Evolutionary conservation across 1,140 invertebrate genomes (phyloP), one percentile per base, ranked within the genome.

Genomic region (Orussus abietinus): DNA sequence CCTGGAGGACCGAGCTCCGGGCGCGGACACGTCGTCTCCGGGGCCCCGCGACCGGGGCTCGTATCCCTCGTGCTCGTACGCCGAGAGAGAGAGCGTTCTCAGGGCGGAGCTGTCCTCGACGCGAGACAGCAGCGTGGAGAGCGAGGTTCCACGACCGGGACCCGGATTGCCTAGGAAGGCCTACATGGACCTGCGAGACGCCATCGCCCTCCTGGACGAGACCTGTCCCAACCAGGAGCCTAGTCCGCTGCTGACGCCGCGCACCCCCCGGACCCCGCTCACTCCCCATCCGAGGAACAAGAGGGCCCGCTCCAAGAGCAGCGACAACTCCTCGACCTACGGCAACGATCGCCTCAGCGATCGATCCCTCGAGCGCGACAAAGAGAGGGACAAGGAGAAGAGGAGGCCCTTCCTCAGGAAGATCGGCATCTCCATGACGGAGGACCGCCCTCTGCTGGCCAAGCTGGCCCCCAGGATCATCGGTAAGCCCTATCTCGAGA

Each of bases 361-460:
- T 3, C 53, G 49, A n/a, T 63, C 59, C 0, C 35, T 54, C 5
- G 61, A 69, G 3, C 49, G 38, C 3, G n/a, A 26, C 1, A 55
- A 50, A 6, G 5, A 39, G 0, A 54, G 59, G n/a, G 59, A 62
- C 0, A 65, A 62, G 26, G 59, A 57, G n/a, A 62, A 62, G 17
- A 65, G 58, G 10, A 47, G 68, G 5, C 68, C 69, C 0, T 74
- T 74, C 25, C 40, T 74, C 4, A 59, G 60, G 28, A 74, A 72
- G 44, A 70, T 74, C 29, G 67, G 69, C 0, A 67, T 66, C 9
- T 72, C 69, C 0, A 72, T 62, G 49, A 73, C 69, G 2, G 69
- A 72, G 21, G 70, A 73, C 17, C 51, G 62, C 7, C 69, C 69
- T 0, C 62, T 73, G 18, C 22, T 73, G 0, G 47, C 62, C 0